These are phyloP conservation scores for Drepanosiphum platanoidis DNA, from an alignment of 2,888 invertebrate species.

Conservation along the genomic window DNA sequence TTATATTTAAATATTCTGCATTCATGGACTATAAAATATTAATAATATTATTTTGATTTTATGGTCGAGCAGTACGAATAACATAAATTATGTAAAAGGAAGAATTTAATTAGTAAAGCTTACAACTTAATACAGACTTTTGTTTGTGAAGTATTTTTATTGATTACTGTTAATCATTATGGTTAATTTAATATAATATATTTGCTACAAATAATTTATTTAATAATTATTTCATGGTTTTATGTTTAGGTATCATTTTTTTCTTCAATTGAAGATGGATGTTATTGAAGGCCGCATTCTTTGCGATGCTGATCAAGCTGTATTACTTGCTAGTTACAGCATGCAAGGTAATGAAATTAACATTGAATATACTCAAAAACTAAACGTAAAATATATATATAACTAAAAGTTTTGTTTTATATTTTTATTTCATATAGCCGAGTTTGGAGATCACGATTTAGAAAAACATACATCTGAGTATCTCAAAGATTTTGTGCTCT, in stretches of 20 bases:
- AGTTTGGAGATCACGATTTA: slow-evolving; percentile 91
- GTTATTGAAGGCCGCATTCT: slow-evolving; percentile 91
- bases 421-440: slow-evolving; percentile 72
- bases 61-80: no score
- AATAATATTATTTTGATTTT: no score
- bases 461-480: slow-evolving; percentile 92
- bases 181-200: background rate
- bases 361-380: background rate
- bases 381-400: slow-evolving; percentile 3
- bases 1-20: no score
- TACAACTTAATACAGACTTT: no score
- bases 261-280: slow-evolving; percentile 93
- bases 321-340: slow-evolving; percentile 90
- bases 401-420: background rate
- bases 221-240: slow-evolving; percentile 15
- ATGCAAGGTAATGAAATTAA: slow-evolving; percentile 74
- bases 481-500: slow-evolving; percentile 87
- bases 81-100: background rate
- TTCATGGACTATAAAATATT: no score
- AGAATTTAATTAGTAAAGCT: background rate
- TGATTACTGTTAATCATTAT: background rate
- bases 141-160: background rate
- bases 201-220: background rate
- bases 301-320: slow-evolving; percentile 90
- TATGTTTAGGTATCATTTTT: slow-evolving; percentile 84